These are phyloP conservation scores for Orthochromis malagaraziensis DNA, from an alignment of 2,113 vertebrate genomes.

Conservation along the genomic window DNA sequence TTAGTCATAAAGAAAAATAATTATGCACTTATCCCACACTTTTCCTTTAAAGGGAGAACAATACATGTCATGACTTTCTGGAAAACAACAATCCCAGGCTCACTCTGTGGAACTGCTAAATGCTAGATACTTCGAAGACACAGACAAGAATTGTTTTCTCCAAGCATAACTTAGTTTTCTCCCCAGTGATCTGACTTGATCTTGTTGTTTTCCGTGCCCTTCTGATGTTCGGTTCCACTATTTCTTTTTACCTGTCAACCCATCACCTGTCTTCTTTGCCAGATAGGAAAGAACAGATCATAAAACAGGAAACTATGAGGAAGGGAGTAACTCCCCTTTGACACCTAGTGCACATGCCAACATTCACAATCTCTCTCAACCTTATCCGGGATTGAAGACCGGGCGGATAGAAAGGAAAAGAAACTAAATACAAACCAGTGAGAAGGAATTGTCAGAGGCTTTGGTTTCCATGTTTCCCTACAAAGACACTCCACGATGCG, in stretches of 20 bases:
- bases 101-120: background rate
- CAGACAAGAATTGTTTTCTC: background rate
- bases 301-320: constrained; percentile 17
- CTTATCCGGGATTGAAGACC: background rate
- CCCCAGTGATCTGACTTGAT: constrained; percentile 1
- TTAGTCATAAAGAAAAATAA: background rate
- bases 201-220: constrained; percentile 10
- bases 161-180: background rate
- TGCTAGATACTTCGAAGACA: background rate
- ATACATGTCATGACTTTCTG: background rate
- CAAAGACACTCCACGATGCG: background rate
- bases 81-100: background rate
- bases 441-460: background rate
- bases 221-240: background rate
- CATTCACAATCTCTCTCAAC: constrained; percentile 25
- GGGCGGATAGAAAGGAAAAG: background rate
- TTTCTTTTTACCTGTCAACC: constrained; percentile 29
- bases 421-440: background rate
- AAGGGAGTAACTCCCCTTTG: constrained; percentile 22
- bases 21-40: background rate
- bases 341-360: background rate
- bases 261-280: constrained; percentile 5
- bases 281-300: constrained; percentile 17
- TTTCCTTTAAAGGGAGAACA: background rate
- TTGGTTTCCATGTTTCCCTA: background rate